A percentile compares a stretch with the other conserved stretches of the same genome.
phyloP scores from a whole-genome alignment of 2,888 invertebrate species.

The Lypha dubia region DNA sequence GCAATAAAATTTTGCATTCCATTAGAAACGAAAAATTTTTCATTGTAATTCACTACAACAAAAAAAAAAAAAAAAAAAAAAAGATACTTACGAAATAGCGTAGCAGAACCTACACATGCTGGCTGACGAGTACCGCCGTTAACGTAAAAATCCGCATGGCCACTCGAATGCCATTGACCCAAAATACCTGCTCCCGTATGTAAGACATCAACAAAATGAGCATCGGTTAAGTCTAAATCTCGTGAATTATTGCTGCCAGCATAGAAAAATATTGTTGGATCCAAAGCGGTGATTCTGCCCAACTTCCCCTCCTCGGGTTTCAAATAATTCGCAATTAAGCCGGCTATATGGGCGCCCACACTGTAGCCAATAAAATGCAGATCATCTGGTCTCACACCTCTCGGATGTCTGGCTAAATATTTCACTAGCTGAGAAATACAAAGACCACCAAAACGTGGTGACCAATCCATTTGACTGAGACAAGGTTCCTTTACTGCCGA shows the following conservation, averaged over 20 bases:
- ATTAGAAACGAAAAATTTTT: not conserved
- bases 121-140: slow-evolving; percentile 94
- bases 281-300: slow-evolving; percentile 93
- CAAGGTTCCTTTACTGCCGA: slow-evolving; percentile 92
- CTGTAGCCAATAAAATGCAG: slow-evolving; percentile 94
- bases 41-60: not conserved
- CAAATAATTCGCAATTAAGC: slow-evolving; percentile 91
- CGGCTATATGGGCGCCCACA: slow-evolving; percentile 93
- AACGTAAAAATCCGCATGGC: slow-evolving; percentile 94
- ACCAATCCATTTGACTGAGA: slow-evolving; percentile 89
- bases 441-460: slow-evolving; percentile 87
- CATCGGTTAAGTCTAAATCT: slow-evolving; percentile 91
- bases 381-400: slow-evolving; percentile 89
- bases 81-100: slow-evolving; percentile 89
- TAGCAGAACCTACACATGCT: slow-evolving; percentile 91
- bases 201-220: slow-evolving; percentile 91
- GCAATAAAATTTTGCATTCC: not conserved
- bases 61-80: not conserved
- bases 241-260: slow-evolving; percentile 91
- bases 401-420: slow-evolving; percentile 90
- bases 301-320: slow-evolving; percentile 88
- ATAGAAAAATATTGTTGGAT: slow-evolving; percentile 94
- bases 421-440: slow-evolving; percentile 92
- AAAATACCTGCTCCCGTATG: slow-evolving; percentile 94
- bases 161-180: slow-evolving; percentile 95